Evolutionary conservation across 2,888 invertebrate species (phyloP), one percentile per base, ranked within the genome.

Genomic region (Baccha elongata): DNA sequence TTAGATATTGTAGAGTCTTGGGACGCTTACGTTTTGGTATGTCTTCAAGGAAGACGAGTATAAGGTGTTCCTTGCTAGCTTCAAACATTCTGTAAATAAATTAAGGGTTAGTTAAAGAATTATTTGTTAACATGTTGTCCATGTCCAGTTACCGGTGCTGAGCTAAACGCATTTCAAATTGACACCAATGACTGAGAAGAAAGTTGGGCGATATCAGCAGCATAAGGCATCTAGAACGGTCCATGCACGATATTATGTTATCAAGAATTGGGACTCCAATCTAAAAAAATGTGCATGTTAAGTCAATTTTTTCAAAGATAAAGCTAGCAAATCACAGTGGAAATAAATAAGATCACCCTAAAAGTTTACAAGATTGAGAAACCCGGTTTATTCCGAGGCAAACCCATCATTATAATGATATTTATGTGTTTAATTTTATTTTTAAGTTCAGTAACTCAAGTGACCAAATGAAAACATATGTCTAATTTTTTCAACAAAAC

Each of bases 161-260:
- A 0, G 94, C 94, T 50, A 95, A 87, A 85, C 94, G 93, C 93
- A 94, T 93, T 88, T 95, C 95, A 85, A 94, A 94, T 86, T 94
- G 93, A 86, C 95, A 95, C 95, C 95, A 95, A 84, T 94, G 93
- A 85, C 94, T 94, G 7, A 92, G 89, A 6, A 94, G 88, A 87
- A 94, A 95, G 84, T 91, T 91, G 42, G 92, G 91, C 0, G 94
- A 94, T 11, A 95, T 91, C 7, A 95, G 91, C 71, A 95, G 89
- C 89, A 95, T 91, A 0, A 94, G 92, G 4, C 92, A 92, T 15
- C 93, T 90, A 0, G 94, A 94, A 1, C 93, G 91, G 85, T 94
- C 94, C 92, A 95, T 94, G 86, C 94, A 93, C 0, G 93, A 92
- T 0, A 94, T 92, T 83, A 95, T 95, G 85, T 95, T 95, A 87